A percentile compares a stretch with the other conserved stretches of the same genome.
Evolutionary conservation across 2,888 invertebrate genomes (phyloP).

Genomic region (Metopia argyrocephala): DNA sequence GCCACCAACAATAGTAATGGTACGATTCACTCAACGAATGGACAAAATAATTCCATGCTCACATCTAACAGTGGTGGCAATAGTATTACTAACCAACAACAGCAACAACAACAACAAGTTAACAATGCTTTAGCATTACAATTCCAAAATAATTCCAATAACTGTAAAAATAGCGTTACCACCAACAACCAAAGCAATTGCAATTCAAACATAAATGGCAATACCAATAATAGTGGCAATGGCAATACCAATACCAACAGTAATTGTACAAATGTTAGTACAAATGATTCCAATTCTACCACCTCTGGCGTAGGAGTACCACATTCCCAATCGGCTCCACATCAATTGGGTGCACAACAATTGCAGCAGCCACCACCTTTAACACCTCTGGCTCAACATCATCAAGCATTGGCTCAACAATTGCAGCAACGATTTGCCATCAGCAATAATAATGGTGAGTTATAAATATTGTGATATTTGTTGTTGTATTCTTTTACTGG

Average conservation of each 20-base stretch:
- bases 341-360: conserved; percentile 72
- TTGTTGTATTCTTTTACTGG: background rate
- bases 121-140: conserved; percentile 78
- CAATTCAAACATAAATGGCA: conserved; percentile 60
- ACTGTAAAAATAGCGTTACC: conserved; percentile 32
- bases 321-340: conserved; percentile 78
- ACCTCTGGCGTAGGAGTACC: conserved; percentile 71
- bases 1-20: conserved; percentile 74
- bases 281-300: conserved; percentile 53
- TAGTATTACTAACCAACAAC: conserved; percentile 66
- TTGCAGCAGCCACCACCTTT: conserved; percentile 72
- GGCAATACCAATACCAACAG: conserved; percentile 41
- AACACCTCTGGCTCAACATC: conserved; percentile 81
- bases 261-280: conserved; percentile 24
- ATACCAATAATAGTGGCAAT: conserved; percentile 55
- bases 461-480: background rate
- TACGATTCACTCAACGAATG: conserved; percentile 74
- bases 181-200: conserved; percentile 26
- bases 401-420: conserved; percentile 82
- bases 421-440: conserved; percentile 81
- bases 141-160: conserved; percentile 72
- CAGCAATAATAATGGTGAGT: conserved; percentile 79
- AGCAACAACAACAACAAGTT: conserved; percentile 70
- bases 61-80: conserved; percentile 59
- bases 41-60: conserved; percentile 78